Conservation (phyloP, 2,797 vertebrate species). For the Poecile montanus region DNA sequence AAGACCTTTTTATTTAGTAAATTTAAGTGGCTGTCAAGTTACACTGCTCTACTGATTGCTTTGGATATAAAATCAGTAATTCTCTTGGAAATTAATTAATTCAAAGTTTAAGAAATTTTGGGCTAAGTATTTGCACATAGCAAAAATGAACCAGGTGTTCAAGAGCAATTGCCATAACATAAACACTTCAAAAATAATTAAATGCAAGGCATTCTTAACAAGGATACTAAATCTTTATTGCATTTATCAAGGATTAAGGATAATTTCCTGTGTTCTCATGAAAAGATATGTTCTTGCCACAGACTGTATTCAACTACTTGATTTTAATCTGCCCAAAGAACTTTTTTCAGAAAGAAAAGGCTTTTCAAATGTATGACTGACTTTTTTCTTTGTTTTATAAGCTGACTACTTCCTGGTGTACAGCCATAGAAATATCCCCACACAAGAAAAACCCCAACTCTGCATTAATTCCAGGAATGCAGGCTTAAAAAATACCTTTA, state of each 20-base stretch:
- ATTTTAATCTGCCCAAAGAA: background rate
- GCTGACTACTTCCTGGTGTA: background rate
- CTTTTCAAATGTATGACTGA: background rate
- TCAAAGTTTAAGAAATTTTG: conserved; percentile 23
- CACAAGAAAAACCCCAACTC: fast-evolving
- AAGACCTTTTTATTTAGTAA: background rate
- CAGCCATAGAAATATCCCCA: background rate
- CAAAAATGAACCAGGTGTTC: conserved; percentile 45
- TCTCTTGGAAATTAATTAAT: background rate
- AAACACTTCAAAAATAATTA: conserved; percentile 52
- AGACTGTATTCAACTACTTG: background rate
- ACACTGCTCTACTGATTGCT: background rate
- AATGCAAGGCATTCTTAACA: background rate
- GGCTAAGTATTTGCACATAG: conserved; percentile 13
- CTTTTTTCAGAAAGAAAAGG: background rate
- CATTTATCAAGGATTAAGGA: background rate
- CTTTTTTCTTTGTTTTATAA: background rate
- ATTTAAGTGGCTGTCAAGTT: background rate
- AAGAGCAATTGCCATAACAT: conserved; percentile 21
- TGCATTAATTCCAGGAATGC: background rate
- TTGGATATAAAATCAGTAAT: background rate
- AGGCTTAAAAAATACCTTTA: background rate
- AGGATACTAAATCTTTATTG: background rate
- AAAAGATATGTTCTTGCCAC: background rate
- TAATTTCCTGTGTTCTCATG: background rate